Evolutionary conservation across 2,797 vertebrate species (phyloP), one percentile per base, ranked within the genome.

Genomic region (Tragopan temminckii): DNA sequence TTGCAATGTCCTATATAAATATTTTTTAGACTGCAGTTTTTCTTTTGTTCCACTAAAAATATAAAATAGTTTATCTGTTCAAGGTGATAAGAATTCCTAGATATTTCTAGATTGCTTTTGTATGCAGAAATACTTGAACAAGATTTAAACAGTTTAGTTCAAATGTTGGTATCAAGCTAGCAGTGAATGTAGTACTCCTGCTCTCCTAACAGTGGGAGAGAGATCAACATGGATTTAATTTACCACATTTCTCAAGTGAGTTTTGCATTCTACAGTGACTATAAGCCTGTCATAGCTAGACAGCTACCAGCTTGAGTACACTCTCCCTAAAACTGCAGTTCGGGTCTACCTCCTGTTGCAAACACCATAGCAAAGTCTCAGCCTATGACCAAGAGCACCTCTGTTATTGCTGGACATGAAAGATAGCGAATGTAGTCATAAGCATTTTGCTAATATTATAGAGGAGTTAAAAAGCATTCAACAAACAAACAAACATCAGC

Each of bases 1-100:
- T 97, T 96, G 90, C 75, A 84, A 93, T 87, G 92, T 93, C 95
- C 95, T 96, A 95, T 88, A 96, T 96, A 97, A 96, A 97, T 93
- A 96, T 95, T 91, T 93, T 94, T 95, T 89, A 69, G 80, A 80
- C 91, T 90, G 57, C 12, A 13, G 92, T 35, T 82, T 78, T 72
- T 72, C 81, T 87, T 90, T 14, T 57, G 88, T 91, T 89, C 74
- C 67, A 87, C 77, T 94, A 80, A 82, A 96, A 93, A 85, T 85
- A 89, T 68, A 62, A 91, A 94, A 82, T 79, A 71, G 57, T 46
- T 93, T 93, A 72, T 94, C 70, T 95, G 84, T 81, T 85, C 76
- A 89, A 20, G 80, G 85, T 92, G 92, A 70, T 85, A 71, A 87
- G 79, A 70, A 70, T 83, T 93, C 85, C 77, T 95, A 82, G 67